Base-by-base conservation (phyloP, 1,140 invertebrate genomes). In the Nixonia krombeini region DNA sequence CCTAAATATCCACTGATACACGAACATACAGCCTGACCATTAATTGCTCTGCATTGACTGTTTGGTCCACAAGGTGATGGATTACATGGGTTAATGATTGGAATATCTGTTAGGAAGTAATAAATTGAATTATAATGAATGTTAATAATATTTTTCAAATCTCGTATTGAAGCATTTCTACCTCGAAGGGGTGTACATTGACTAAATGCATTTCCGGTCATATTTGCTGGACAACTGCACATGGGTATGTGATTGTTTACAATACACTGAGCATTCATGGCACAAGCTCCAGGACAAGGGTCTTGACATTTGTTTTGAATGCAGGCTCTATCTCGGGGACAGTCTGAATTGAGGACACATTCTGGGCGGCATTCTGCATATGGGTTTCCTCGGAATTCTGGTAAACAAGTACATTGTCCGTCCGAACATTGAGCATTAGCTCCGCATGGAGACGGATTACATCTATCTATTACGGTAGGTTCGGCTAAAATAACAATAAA, bases 171-270 rank as follows among this genome's bases (percentile, higher is more conserved):
- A 42, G 13, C 17, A 18, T 8, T 13, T 21, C 15, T 64, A 81
- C 81, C 80, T 76, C 57, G 59, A 0, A 84, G 41, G 9, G 82
- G 72, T 3, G 62, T 79, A 73, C 91, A 92, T 44, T 86, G 80
- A 47, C 88, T 80, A 64, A 92, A 91, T 10, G 92, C 91, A 79
- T 91, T 91, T 50, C 92, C 92, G 4, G 87, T 88, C 74, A 87
- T 92, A 53, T 88, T 90, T 23, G 81, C 76, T 23, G 90, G 86
- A 74, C 92, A 93, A 44, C 85, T 88, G 69, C 93, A 94, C 53
- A 91, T 88, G 8, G 92, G 91, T 61, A 91, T 86, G 77, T 94
- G 93, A 80, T 92, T 92, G 4, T 91, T 81, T 1, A 93, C 91
- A 62, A 87, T 86, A 72, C 93, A 95, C 23, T 89, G 78, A 1